A percentile compares a stretch with the other conserved stretches of the same genome.
Conservation (phyloP, 2,113 vertebrate species). For the Proterorhinus semilunaris region DNA sequence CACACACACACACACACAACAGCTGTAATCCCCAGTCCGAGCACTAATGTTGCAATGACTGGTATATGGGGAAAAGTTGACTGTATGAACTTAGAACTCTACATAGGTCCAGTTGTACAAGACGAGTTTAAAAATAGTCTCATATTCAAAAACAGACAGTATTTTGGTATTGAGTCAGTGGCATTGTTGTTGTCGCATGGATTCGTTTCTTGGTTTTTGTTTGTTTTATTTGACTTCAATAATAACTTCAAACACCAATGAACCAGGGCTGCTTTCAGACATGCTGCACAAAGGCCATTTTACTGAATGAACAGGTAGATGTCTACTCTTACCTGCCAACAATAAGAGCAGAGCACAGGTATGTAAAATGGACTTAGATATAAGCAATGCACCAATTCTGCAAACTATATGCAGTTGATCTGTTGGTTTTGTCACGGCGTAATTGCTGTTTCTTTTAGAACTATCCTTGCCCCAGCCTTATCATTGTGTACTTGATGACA, state of each 20-base stretch:
- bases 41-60: neutral
- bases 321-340: neutral
- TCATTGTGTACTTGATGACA: neutral
- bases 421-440: too few relatives aligned
- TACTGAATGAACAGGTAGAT: neutral
- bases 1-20: neutral
- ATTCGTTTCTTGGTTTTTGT: slow-evolving; percentile 15
- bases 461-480: neutral
- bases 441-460: neutral
- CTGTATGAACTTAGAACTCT: neutral
- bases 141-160: slow-evolving; percentile 20
- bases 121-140: slow-evolving; percentile 2
- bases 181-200: slow-evolving; percentile 37
- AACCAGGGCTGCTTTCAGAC: slow-evolving; percentile 1
- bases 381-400: too few relatives aligned
- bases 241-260: neutral
- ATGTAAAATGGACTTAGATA: too few relatives aligned
- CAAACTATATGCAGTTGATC: too few relatives aligned
- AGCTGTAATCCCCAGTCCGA: neutral
- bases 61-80: neutral
- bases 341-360: neutral
- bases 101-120: neutral
- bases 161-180: slow-evolving; percentile 49
- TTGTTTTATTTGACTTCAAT: slow-evolving; percentile 12
- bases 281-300: neutral